Evolutionary conservation across 2,113 vertebrate species (phyloP).

Genomic region (Nerophis lumbriciformis): DNA sequence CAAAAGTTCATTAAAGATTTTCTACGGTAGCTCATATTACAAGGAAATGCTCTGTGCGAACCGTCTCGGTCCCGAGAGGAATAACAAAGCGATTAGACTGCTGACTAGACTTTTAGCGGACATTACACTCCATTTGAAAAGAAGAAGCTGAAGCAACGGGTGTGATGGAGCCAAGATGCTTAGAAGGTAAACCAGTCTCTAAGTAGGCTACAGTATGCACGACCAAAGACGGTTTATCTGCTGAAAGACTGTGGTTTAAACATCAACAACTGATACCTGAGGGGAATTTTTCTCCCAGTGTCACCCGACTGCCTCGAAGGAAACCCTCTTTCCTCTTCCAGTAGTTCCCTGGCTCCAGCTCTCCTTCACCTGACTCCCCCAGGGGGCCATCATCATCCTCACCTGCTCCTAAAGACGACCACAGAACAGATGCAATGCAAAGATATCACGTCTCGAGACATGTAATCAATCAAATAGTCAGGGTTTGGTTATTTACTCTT

Average conservation of each 20-base stretch:
- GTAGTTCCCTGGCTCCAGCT: constrained; percentile 60
- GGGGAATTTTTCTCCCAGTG: constrained; percentile 72
- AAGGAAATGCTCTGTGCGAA: constrained; percentile 39
- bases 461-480: background rate
- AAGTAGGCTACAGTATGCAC: constrained; percentile 14
- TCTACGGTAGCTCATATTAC: constrained; percentile 38
- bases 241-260: background rate
- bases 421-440: background rate
- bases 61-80: constrained; percentile 36
- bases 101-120: constrained; percentile 54
- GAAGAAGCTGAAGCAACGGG: constrained; percentile 37
- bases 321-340: constrained; percentile 72
- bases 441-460: background rate
- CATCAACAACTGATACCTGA: constrained; percentile 66
- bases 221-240: constrained; percentile 3
- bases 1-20: constrained; percentile 34
- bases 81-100: constrained; percentile 51
- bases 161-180: constrained; percentile 47
- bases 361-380: constrained; percentile 50
- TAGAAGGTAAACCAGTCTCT: constrained; percentile 37
- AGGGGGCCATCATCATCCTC: constrained; percentile 52
- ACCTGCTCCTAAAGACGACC: constrained; percentile 23
- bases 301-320: constrained; percentile 57
- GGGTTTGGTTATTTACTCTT: too few relatives aligned
- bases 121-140: constrained; percentile 64